These are phyloP conservation scores for Drosophila lacicola DNA, from an alignment of 2,888 invertebrate species.

Conservation along the genomic window DNA sequence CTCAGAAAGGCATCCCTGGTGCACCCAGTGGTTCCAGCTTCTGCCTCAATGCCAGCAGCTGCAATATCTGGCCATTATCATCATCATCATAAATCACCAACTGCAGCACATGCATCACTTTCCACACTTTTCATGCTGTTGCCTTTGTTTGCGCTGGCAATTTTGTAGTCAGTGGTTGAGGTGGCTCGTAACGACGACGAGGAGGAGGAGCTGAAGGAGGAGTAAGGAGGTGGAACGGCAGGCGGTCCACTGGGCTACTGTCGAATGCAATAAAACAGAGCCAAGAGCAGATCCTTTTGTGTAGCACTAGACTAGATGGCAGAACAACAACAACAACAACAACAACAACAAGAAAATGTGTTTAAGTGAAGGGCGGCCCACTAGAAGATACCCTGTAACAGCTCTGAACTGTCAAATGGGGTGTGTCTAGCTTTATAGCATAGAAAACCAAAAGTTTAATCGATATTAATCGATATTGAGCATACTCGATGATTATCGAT, in stretches of 20 bases:
- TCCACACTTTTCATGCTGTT: conserved; percentile 35
- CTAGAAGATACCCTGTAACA: not conserved
- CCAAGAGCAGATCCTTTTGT: conserved; percentile 48
- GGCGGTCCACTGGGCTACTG: conserved; percentile 39
- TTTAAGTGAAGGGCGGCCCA: not conserved
- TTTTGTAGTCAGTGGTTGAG: conserved; percentile 19
- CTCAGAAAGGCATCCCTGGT: not conserved
- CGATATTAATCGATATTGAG: too few species aligned
- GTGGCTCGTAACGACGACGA: not conserved
- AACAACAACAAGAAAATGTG: conserved; percentile 4
- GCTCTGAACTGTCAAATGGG: not conserved
- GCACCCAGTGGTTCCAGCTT: not conserved
- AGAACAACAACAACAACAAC: conserved; percentile 39
- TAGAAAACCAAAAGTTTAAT: too few species aligned
- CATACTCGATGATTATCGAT: too few species aligned
- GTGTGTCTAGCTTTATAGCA: too few species aligned
- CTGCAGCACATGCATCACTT: conserved; percentile 74
- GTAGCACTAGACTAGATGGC: conserved; percentile 29
- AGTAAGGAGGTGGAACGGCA: conserved; percentile 7
- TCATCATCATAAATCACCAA: conserved; percentile 74
- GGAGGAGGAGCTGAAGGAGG: not conserved
- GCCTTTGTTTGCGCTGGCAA: conserved; percentile 55
- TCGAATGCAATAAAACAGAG: conserved; percentile 64
- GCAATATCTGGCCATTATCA: conserved; percentile 60
- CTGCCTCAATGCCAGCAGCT: conserved; percentile 35